Percentiles rank a stretch among this genome's conserved stretches.
These are phyloP conservation scores for Ophion ellenae DNA, from an alignment of 2,888 invertebrate genomes.

Conservation along the genomic window DNA sequence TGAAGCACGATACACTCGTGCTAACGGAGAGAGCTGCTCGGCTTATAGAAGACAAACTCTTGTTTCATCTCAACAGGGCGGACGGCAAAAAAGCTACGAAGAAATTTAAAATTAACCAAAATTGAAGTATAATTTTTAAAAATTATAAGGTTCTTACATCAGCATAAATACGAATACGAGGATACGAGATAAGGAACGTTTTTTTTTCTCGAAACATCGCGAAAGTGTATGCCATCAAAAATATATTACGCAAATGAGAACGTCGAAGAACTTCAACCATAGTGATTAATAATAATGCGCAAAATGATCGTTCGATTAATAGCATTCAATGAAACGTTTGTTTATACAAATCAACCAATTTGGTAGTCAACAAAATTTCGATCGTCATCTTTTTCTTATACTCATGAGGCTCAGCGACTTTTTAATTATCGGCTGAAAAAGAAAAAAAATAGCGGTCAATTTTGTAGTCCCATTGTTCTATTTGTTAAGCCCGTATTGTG, in stretches of 20 bases:
- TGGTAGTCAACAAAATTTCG: conserved; percentile 6
- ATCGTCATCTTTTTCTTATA: conserved; percentile 74
- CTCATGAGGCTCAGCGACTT: conserved; percentile 72
- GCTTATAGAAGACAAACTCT: conserved; percentile 91
- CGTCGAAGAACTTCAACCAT: neutral
- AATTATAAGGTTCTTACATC: neutral
- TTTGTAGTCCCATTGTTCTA: neutral
- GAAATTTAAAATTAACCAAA: conserved; percentile 88
- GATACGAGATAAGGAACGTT: neutral
- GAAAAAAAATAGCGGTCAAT: conserved; percentile 26
- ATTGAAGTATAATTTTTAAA: conserved; percentile 76
- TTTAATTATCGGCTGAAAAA: conserved; percentile 75
- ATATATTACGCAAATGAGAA: neutral
- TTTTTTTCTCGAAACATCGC: neutral
- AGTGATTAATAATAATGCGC: neutral
- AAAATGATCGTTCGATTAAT: neutral
- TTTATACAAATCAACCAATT: conserved; percentile 39
- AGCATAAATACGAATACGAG: neutral
- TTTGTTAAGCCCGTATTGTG: neutral
- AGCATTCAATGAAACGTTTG: conserved; percentile 30
- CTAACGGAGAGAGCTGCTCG: conserved; percentile 93
- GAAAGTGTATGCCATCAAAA: neutral
- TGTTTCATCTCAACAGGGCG: conserved; percentile 88
- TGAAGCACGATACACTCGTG: conserved; percentile 97
- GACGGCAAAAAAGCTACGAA: conserved; percentile 83